phyloP scores from a whole-genome alignment of 92 coral and sea anemone species.

The Porites lobata region DNA sequence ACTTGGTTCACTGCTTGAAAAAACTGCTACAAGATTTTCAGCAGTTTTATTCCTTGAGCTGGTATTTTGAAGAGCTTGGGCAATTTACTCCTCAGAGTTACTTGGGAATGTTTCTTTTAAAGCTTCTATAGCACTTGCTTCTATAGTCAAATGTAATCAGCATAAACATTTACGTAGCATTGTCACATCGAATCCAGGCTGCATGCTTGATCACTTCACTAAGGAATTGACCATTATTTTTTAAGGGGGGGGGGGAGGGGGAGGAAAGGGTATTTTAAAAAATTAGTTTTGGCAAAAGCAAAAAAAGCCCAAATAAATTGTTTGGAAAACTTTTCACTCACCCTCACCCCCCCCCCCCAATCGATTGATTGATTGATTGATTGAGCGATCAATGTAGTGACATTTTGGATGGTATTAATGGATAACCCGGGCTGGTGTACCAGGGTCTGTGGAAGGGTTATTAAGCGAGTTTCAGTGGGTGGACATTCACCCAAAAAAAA shows the following conservation, averaged over 20 bases:
- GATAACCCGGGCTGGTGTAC: too few species aligned
- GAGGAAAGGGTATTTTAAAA: neutral
- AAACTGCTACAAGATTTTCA: neutral
- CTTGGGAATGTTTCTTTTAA: constrained; percentile 22
- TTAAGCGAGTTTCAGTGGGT: too few species aligned
- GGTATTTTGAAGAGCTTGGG: constrained; percentile 1
- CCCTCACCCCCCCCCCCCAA: too few species aligned
- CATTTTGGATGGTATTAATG: too few species aligned
- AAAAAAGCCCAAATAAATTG: too few species aligned
- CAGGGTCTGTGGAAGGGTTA: too few species aligned
- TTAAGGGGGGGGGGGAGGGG: neutral
- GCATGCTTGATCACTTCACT: constrained; percentile 8
- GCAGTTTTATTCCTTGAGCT: constrained; percentile 15
- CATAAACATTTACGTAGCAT: constrained; percentile 13
- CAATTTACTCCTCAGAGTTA: constrained; percentile 10
- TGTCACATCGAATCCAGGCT: constrained; percentile 22
- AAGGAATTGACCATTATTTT: neutral
- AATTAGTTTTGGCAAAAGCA: neutral
- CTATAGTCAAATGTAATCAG: constrained; percentile 25
- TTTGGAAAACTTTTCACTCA: too few species aligned
- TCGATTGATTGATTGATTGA: too few species aligned
- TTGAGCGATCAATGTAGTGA: too few species aligned
- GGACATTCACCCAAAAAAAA: too few species aligned
- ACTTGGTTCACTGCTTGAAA: constrained; percentile 13
- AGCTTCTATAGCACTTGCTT: neutral